A percentile compares a stretch with the other conserved stretches of the same genome.
phyloP scores from a whole-genome alignment of 2,113 vertebrate genomes.

The Petrocephalus microphthalmus region DNA sequence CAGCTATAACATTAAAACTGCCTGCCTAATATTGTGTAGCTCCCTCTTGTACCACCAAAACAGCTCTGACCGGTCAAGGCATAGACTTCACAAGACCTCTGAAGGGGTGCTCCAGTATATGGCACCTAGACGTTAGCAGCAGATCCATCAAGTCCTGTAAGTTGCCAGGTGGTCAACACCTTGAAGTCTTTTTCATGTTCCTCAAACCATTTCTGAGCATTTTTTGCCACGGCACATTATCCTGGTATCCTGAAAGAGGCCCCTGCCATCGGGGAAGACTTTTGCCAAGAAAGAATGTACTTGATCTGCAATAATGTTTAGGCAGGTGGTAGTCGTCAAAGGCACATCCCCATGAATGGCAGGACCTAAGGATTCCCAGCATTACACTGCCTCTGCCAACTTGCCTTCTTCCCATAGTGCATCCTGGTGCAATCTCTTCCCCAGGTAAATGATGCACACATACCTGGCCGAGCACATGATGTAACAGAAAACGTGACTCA shows the following conservation, averaged over 20 bases:
- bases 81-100: neutral
- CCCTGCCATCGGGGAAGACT: neutral
- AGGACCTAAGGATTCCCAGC: neutral
- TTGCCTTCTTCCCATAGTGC: neutral
- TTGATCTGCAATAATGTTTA: neutral
- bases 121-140: neutral
- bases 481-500: neutral
- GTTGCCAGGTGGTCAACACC: neutral
- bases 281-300: neutral
- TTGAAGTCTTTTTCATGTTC: neutral
- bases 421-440: neutral
- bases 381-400: neutral
- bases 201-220: neutral
- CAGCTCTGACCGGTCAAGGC: neutral
- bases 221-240: neutral
- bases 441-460: neutral
- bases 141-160: neutral
- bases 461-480: neutral
- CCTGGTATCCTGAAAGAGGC: neutral
- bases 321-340: neutral
- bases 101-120: neutral
- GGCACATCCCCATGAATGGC: neutral
- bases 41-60: neutral
- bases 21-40: neutral
- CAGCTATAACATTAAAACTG: neutral